Base-by-base conservation (phyloP, 37 sponge, comb jelly and placozoan genomes). In the Mnemiopsis leidyi region DNA sequence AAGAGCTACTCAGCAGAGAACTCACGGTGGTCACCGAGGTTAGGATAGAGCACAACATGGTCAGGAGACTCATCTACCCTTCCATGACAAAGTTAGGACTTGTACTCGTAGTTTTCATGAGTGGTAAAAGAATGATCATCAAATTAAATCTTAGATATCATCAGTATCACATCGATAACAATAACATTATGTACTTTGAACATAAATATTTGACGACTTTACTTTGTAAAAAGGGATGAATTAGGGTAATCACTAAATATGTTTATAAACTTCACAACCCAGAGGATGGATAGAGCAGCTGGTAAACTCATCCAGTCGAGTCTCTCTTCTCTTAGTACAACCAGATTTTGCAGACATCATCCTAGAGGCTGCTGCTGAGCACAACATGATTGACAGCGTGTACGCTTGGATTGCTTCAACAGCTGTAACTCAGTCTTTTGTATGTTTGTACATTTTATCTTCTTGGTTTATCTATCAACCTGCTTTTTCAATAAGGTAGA, bases 331-430 rank as follows among this genome's bases (percentile, higher is more conserved):
- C 30, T 25, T 71, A 5, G 30, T 71, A 5, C 75, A n/a, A 18
- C 75, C 75, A 7, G 75, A n/a, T 25, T 71, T 71, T 71, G 75
- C 75, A 23, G 75, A 71, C 3, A 28, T 71, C n/a, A 28, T 71
- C 20, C n/a, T 71, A 18, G 75, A 71, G 75, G 75, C 75, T 28
- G 75, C 75, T 25, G 3, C 30, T 2, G 75, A 71, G 75, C 25
- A 71, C 75, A 28, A 28, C 25, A 71, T 71, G 75, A 71, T 71
- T 71, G 75, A 71, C 75, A 71, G 75, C 20, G 75, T 71, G 25
- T 71, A 71, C 30, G 75, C 30, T 18, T 71, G 75, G 75, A n/a
- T 71, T 29, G 75, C 30, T 5, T 29, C 75, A 23, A 71, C 75
- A 23, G 30, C 75, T 71, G 30, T 71, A 7, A 71, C 75, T 71